Evolutionary conservation across 2,888 invertebrate species (phyloP).

Genomic region (Melipona beecheii): DNA sequence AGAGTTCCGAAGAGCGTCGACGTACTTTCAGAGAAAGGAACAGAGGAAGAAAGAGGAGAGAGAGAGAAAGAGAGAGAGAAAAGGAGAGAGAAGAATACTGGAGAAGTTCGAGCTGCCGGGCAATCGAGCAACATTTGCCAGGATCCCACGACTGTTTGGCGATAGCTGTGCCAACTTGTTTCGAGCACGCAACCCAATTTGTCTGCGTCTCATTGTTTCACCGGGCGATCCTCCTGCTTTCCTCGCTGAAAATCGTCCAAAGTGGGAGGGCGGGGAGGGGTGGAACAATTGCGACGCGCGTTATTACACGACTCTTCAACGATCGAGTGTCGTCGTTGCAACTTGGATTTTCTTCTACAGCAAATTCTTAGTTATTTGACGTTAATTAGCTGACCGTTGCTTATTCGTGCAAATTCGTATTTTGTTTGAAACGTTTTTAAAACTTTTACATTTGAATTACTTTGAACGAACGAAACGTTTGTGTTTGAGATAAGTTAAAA

Average conservation of each 20-base stretch:
- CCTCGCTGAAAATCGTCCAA: conserved; percentile 44
- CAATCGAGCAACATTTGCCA: conserved; percentile 80
- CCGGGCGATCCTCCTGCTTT: conserved; percentile 45
- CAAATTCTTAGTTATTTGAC: no score
- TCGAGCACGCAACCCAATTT: conserved; percentile 83
- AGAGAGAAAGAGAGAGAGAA: conserved; percentile 21
- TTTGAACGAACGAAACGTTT: no score
- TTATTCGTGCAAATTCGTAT: no score
- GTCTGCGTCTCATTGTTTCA: conserved; percentile 83
- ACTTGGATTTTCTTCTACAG: no score
- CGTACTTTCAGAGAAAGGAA: conserved; percentile 49
- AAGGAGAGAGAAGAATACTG: conserved; percentile 29
- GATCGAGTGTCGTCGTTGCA: conserved; percentile 41
- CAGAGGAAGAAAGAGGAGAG: background rate
- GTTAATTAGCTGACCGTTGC: no score
- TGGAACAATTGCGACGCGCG: conserved; percentile 50
- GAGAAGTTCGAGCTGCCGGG: conserved; percentile 64
- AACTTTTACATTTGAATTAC: no score
- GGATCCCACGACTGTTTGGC: conserved; percentile 83
- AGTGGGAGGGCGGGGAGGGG: conserved; percentile 1
- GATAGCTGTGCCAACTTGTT: conserved; percentile 84
- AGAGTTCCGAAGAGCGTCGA: conserved; percentile 43
- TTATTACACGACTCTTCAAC: conserved; percentile 57
- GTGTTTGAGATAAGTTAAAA: no score
- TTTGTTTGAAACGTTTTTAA: no score